Conservation (phyloP, 2,113 vertebrate species). For the Morone chrysops region DNA sequence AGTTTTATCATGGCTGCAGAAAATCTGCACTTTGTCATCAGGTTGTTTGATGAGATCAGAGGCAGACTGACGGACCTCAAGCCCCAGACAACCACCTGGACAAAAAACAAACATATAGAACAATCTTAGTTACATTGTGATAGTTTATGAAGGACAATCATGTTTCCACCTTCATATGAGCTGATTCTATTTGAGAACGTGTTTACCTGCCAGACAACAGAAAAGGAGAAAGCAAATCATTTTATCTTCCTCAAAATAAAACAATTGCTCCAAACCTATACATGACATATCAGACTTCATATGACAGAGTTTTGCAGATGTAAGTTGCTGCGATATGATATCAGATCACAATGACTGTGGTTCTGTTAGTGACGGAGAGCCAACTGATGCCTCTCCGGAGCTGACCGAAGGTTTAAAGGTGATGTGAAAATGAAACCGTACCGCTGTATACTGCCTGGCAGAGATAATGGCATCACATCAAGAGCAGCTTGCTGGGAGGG, state of each 20-base stretch:
- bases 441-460: neutral
- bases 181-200: neutral
- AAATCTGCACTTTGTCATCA: slow-evolving; percentile 17
- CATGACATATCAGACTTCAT: no score
- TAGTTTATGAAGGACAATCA: neutral
- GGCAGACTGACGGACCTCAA: slow-evolving; percentile 59
- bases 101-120: neutral
- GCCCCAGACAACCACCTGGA: slow-evolving; percentile 37
- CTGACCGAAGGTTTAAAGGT: no score
- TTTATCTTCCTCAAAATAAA: neutral
- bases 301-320: no score
- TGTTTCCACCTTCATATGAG: neutral
- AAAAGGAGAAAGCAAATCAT: neutral
- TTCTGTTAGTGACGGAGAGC: no score
- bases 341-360: no score
- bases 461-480: neutral
- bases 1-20: slow-evolving; percentile 47
- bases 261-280: no score
- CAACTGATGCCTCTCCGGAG: no score
- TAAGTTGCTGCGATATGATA: no score
- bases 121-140: neutral
- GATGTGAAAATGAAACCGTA: neutral
- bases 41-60: neutral
- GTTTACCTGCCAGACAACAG: slow-evolving; percentile 34
- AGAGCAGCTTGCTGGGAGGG: slow-evolving; percentile 3